Conservation (phyloP, 2,797 vertebrate species). For the Heliangelus exortis region DNA sequence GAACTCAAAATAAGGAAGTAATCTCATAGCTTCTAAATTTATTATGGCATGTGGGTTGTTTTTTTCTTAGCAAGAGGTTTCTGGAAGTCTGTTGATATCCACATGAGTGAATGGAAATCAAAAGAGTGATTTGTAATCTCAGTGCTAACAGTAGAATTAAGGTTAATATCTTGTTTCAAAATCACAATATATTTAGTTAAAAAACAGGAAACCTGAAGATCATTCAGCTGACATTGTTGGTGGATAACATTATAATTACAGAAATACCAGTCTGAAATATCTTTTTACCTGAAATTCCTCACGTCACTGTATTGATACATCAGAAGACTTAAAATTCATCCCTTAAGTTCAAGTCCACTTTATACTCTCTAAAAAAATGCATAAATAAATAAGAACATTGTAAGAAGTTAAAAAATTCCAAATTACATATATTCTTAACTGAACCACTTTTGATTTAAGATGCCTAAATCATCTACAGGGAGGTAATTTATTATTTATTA, state of each 20-base stretch:
- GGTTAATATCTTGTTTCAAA: not conserved
- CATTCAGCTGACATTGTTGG: not conserved
- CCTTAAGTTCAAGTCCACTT: not conserved
- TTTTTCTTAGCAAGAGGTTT: not conserved
- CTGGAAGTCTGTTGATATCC: not conserved
- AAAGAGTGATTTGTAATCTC: not conserved
- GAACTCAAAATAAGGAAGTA: not conserved
- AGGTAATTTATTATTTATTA: accelerated
- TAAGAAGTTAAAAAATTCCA: not conserved
- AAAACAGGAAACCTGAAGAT: not conserved
- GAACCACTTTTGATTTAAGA: not conserved
- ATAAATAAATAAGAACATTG: not conserved
- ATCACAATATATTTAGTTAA: not conserved
- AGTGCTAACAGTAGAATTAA: not conserved
- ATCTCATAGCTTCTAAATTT: not conserved
- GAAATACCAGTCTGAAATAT: not conserved
- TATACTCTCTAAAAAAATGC: not conserved
- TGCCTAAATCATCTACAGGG: not conserved
- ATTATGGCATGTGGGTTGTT: not conserved
- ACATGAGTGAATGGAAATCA: not conserved
- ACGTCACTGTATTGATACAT: not conserved
- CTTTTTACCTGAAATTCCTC: not conserved
- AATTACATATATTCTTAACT: not conserved
- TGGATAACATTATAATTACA: not conserved
- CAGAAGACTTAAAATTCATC: not conserved